Base-by-base conservation (phyloP, 1,140 invertebrate genomes). In the Wasmannia auropunctata region DNA sequence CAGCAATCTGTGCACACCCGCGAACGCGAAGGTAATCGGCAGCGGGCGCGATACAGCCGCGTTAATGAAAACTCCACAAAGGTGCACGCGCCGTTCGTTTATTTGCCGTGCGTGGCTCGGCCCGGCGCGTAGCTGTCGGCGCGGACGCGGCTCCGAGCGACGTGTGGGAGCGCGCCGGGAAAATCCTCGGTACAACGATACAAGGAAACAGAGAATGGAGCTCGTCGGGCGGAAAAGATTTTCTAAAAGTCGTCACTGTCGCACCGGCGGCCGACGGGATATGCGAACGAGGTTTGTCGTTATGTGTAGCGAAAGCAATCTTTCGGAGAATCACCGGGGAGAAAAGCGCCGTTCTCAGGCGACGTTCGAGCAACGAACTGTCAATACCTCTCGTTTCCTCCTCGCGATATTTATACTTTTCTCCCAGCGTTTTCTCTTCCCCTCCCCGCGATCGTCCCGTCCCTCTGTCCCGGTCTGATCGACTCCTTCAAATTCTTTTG, bases 331-430 rank as follows among this genome's bases (percentile, higher is more conserved):
- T 86, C 85, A 34, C 54, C 28, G 37, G 75, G 62, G 40, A n/a
- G n/a, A 79, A 81, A 69, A 67, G 63, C 76, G n/a, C 65, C 81
- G 81, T 49, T 63, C 81, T 85, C 72, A 62, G 58, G 28, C 85
- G 75, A 70, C 63, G 76, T 81, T 69, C 85, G 76, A 86, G 75
- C 60, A 81, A 70, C 76, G 58, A 86, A 81, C 85, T 80, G 85
- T 69, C 75, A 58, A 65, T 86, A 80, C 54, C 63, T 81, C 28
- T 46, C 49, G 46, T 43, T 60, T 65, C 74, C 40, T 54, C 37
- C 46, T 69, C 4, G 51, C 70, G 72, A 74, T 74, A 85, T 85
- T 85, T 85, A 58, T 81, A 58, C 65, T 72, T 58, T 56, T 58
- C 34, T 37, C 28, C 37, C 37, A 31, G 10, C 79, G 19, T 37